Percentiles rank a stretch among this genome's conserved stretches.
Evolutionary conservation across 2,888 invertebrate genomes (phyloP).

Genomic region (Elysia crispata): DNA sequence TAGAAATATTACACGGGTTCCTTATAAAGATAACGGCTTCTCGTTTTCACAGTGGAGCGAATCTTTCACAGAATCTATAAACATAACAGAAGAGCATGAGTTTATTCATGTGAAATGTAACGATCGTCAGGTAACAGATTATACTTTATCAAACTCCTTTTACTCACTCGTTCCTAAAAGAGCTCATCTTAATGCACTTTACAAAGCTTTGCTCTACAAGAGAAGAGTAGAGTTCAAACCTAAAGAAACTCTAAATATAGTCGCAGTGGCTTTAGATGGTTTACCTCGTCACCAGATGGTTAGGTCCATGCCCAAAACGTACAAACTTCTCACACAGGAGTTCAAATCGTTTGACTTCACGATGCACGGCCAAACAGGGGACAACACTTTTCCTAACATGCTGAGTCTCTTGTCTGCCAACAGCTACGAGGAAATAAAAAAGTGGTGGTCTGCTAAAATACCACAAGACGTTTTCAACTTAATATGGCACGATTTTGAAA

Average conservation of each 20-base stretch:
- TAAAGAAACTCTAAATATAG: slow-evolving; percentile 81
- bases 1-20: slow-evolving; percentile 21
- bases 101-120: slow-evolving; percentile 69
- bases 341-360: slow-evolving; percentile 87
- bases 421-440: slow-evolving; percentile 52
- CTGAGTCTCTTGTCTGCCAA: slow-evolving; percentile 83
- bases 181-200: slow-evolving; percentile 50
- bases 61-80: slow-evolving; percentile 51
- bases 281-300: slow-evolving; percentile 91
- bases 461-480: slow-evolving; percentile 81
- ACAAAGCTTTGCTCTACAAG: slow-evolving; percentile 42
- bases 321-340: slow-evolving; percentile 81
- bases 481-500: slow-evolving; percentile 89
- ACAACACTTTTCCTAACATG: slow-evolving; percentile 95
- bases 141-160: slow-evolving; percentile 68
- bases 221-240: slow-evolving; percentile 48
- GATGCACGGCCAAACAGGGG: slow-evolving; percentile 95
- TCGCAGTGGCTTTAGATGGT: slow-evolving; percentile 90
- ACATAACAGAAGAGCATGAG: slow-evolving; percentile 57
- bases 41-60: slow-evolving; percentile 50
- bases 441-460: slow-evolving; percentile 51
- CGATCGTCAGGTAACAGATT: slow-evolving; percentile 51
- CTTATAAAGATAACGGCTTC: slow-evolving; percentile 51
- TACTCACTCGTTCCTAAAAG: slow-evolving; percentile 67
- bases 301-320: slow-evolving; percentile 87